Conservation (phyloP, 2,113 vertebrate genomes). For the Shinisaurus crocodilurus region DNA sequence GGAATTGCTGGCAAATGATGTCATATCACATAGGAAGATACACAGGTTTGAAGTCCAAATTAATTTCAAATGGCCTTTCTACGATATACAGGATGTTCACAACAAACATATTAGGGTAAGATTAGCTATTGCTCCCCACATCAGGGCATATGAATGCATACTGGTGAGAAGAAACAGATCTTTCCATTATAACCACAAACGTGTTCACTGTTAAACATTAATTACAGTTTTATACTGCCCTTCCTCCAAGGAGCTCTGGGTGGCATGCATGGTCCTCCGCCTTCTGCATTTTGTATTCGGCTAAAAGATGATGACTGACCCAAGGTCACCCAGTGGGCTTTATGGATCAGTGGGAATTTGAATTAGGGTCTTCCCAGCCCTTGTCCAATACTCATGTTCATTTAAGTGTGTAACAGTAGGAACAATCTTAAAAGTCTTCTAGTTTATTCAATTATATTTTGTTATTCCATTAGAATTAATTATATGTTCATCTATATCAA, state of each 20-base stretch:
- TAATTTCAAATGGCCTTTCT: not conserved
- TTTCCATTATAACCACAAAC: constrained; percentile 11
- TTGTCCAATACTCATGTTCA: not conserved
- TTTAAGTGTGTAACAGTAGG: not conserved
- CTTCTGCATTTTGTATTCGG: not conserved
- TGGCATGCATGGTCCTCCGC: not conserved
- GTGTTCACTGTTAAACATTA: not conserved
- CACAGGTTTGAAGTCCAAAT: not conserved
- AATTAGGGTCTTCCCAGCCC: not conserved
- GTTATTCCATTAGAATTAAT: constrained; percentile 6
- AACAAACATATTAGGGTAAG: not conserved
- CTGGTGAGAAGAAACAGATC: not conserved
- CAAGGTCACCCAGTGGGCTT: not conserved
- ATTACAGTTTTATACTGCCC: not conserved
- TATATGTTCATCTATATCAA: not conserved
- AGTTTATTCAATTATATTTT: not conserved
- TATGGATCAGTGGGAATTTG: not conserved
- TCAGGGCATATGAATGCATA: not conserved
- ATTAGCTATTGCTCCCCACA: not conserved
- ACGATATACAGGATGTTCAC: not conserved
- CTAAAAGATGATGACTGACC: not conserved
- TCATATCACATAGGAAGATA: too few species aligned
- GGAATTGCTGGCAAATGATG: too few species aligned
- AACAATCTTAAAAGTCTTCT: not conserved
- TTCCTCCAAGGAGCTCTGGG: not conserved